These are phyloP conservation scores for Calypte anna DNA, from an alignment of 2,113 vertebrate genomes.

Conservation along the genomic window DNA sequence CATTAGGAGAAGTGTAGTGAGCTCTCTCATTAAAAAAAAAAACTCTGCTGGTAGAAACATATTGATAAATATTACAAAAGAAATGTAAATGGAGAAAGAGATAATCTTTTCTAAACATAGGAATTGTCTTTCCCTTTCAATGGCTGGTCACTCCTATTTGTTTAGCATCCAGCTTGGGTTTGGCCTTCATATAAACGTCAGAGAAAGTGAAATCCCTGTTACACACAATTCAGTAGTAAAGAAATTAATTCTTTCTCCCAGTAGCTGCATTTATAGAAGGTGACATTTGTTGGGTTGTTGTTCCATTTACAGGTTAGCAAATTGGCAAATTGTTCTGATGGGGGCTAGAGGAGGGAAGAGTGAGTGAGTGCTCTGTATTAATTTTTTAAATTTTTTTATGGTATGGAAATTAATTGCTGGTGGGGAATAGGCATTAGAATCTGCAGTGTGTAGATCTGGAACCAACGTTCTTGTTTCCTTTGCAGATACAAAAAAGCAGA, in stretches of 20 bases:
- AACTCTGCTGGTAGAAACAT: background rate
- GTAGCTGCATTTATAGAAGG: background rate
- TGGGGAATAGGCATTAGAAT: background rate
- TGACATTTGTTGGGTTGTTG: background rate
- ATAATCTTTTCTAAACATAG: background rate
- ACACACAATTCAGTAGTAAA: background rate
- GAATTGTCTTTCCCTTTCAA: background rate
- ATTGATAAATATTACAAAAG: background rate
- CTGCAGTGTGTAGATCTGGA: background rate
- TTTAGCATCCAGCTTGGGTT: background rate
- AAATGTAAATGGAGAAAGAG: background rate
- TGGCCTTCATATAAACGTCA: background rate
- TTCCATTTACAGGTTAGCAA: background rate
- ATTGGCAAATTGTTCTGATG: background rate
- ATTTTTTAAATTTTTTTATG: background rate
- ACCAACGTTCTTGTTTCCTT: slow-evolving; percentile 43
- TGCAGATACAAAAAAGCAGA: slow-evolving; percentile 93
- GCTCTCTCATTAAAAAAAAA: background rate
- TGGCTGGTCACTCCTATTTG: background rate
- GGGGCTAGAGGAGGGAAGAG: background rate
- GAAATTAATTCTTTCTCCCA: background rate
- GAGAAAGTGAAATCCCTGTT: background rate
- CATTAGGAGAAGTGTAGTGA: background rate
- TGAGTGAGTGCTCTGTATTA: background rate
- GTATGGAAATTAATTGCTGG: background rate